Base-by-base conservation (phyloP, 2,797 vertebrate species). In the Semotilus atromaculatus region DNA sequence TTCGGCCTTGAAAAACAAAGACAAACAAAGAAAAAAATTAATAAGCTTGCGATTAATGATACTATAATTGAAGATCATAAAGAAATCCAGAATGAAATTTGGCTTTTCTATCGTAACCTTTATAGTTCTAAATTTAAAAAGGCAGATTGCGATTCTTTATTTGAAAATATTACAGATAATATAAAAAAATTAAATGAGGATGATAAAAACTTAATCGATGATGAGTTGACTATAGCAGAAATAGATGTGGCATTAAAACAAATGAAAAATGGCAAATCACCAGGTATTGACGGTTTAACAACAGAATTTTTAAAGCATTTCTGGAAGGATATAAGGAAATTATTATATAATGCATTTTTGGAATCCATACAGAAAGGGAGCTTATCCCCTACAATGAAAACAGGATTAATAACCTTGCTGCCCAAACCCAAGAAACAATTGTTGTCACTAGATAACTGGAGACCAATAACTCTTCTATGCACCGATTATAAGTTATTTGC, bases 361-460 rank as follows among this genome's bases (percentile, higher is more conserved):
- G 51, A 76, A 58, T n/a, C 31, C 21, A 76, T 51, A 51, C 26
- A 74, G 9, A 31, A 74, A 51, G 29, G 45, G 19, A 51, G 45
- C 1, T 45, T 74, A 51, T 53, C 45, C 5, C 71, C 18, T 21
- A 36, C 64, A 36, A 36, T 21, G 16, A 67, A 67, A 36, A 36
- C 18, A 19, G 29, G 31, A 8, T 66, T 66, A 66, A 66, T 73
- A 73, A 48, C 43, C 43, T 73, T 73, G 71, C 26, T 73, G 19
- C 70, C 70, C 8, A 73, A 51, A 73, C 43, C 43, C 40, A 51
- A 73, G 18, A 73, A 51, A 48, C 70, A 73, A 48, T 18, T 73
- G 26, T 1, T 73, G 31, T 48, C 26, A 31, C 10, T 73, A 31
- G 43, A 73, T 51, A 73, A 31, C 26, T 73, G 71, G 43, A 51